Evolutionary conservation across 2,797 vertebrate species (phyloP), one percentile per base, ranked within the genome.

Genomic region (Bovichtus variegatus): DNA sequence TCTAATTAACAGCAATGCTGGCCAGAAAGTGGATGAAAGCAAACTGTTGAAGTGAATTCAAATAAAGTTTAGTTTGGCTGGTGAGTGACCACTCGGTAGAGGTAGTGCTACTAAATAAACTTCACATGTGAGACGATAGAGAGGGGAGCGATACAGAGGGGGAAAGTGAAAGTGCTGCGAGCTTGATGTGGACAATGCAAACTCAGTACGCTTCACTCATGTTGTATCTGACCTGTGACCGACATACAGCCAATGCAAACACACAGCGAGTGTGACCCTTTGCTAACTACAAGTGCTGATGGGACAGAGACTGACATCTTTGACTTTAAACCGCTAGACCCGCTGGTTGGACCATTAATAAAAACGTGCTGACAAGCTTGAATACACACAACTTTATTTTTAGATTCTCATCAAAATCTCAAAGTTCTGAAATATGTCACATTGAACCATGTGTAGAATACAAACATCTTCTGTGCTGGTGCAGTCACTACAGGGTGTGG

Each of bases 11-110:
- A 16, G 54, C 62, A 34, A 13, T 11, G 6, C 71, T 46, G 31
- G 25, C 23, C 64, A 58, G 71, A 23, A 78, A 78, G 77, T 55
- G 55, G 54, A 23, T 69, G 43, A 76, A 71, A 53, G 63, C 50
- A 79, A 80, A 69, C 46, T 49, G 53, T 79, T 64, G 31, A 69
- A 79, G 68, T 70, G 36, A 72, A 74, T 84, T 84, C 25, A 71
- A 68, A 63, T 41, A 6, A 49, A 76, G 72, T 81, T 75, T 67
- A 34, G 69, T 55, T 89, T 86, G 76, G 80, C 80, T 54, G 43
- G 12, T 61, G 25, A 69, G 12, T 61, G 25, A 69, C 15, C 16
- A n/a, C 41, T 47, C 59, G 38, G 47, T 67, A 57, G 27, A 59
- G 62, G 34, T 4, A 2, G 31, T 11, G 36, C 46, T 59, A n/a